These are phyloP conservation scores for Lophura nycthemera DNA, from an alignment of 2,113 vertebrate genomes.

Conservation along the genomic window DNA sequence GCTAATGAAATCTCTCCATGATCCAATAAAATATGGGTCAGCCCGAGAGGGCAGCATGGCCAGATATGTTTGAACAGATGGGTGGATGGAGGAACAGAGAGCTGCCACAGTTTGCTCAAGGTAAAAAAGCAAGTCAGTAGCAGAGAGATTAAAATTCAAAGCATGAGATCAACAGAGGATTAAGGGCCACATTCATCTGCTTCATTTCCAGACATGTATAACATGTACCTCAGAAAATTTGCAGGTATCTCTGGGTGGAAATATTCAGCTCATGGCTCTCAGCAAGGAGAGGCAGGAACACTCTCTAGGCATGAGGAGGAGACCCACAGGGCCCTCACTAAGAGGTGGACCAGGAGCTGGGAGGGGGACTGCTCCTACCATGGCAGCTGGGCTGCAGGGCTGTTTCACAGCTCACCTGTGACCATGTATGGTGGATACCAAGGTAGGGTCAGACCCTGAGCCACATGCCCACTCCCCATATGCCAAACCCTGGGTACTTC, in stretches of 20 bases:
- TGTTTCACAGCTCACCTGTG: neutral
- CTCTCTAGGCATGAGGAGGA: neutral
- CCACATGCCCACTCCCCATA: fast-evolving
- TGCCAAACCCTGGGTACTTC: neutral
- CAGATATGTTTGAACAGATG: constrained; percentile 33
- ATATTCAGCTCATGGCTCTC: neutral
- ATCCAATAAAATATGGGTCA: constrained; percentile 36
- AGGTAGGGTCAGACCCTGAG: neutral
- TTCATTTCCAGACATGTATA: constrained; percentile 22
- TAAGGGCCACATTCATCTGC: constrained; percentile 9
- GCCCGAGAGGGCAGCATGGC: neutral
- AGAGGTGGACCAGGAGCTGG: neutral
- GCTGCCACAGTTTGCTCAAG: constrained; percentile 25
- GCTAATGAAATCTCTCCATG: neutral
- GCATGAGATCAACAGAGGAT: constrained; percentile 43
- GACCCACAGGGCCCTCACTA: neutral
- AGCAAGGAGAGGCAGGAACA: neutral
- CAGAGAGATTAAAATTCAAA: constrained; percentile 60
- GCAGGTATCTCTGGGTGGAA: neutral
- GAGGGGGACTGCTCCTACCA: neutral
- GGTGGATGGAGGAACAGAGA: constrained; percentile 18
- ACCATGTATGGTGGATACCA: neutral
- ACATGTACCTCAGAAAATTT: constrained; percentile 23
- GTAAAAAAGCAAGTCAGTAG: constrained; percentile 44
- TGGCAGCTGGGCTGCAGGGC: neutral